phyloP scores from a whole-genome alignment of 2,113 vertebrate species.

The Solea solea region DNA sequence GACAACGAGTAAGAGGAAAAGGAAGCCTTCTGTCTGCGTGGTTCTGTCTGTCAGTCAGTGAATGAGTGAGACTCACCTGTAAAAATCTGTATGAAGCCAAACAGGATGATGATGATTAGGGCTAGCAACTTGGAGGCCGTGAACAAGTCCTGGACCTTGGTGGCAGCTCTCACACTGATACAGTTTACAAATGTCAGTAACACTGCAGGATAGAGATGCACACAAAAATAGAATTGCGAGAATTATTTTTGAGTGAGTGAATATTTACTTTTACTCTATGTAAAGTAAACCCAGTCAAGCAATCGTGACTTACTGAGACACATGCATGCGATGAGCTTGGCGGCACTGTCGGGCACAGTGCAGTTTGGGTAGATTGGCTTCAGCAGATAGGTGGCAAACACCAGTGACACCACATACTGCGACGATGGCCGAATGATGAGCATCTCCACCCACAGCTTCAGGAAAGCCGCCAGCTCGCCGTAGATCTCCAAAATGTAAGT shows the following conservation, averaged over 20 bases:
- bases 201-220: slow-evolving; percentile 43
- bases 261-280: background rate
- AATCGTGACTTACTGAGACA: slow-evolving; percentile 79
- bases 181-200: slow-evolving; percentile 81
- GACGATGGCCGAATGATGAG: slow-evolving; percentile 82
- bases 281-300: no score
- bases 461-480: slow-evolving; percentile 77
- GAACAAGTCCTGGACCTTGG: slow-evolving; percentile 82
- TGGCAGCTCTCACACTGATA: slow-evolving; percentile 80
- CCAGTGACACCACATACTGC: slow-evolving; percentile 81
- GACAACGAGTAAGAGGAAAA: background rate
- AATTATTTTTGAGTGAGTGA: background rate
- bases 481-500: slow-evolving; percentile 82
- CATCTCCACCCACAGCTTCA: slow-evolving; percentile 84
- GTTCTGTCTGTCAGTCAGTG: background rate
- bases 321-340: slow-evolving; percentile 80
- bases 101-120: slow-evolving; percentile 78
- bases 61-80: slow-evolving; percentile 64
- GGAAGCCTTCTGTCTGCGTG: background rate
- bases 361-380: slow-evolving; percentile 80
- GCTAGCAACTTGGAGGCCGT: slow-evolving; percentile 80
- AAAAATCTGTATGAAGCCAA: slow-evolving; percentile 80
- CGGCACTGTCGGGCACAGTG: slow-evolving; percentile 67
- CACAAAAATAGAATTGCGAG: background rate
- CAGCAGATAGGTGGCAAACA: slow-evolving; percentile 81